Conservation (phyloP, 2,888 invertebrate genomes). For the Phalangium opilio region DNA sequence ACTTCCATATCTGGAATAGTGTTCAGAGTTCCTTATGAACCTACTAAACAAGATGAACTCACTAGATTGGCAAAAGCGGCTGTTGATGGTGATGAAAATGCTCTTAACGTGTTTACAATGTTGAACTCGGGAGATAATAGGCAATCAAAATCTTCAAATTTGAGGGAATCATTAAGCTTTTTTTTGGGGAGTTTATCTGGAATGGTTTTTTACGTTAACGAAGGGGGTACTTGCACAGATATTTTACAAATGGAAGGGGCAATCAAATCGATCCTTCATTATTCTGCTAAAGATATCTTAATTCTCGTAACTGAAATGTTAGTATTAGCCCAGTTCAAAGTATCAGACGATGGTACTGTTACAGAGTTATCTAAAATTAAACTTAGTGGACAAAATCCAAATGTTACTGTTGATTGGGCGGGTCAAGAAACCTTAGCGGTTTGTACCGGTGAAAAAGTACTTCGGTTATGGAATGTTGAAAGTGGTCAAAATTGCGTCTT, state of each 20-base stretch:
- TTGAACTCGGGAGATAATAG: constrained; percentile 40
- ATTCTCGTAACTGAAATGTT: constrained; percentile 61
- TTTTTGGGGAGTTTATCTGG: constrained; percentile 25
- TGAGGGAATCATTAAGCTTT: constrained; percentile 23
- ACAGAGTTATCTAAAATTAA: constrained; percentile 63
- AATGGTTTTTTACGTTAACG: constrained; percentile 63
- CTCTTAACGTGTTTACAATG: constrained; percentile 46
- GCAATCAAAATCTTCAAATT: constrained; percentile 19
- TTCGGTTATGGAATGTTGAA: constrained; percentile 86
- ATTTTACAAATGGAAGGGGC: constrained; percentile 60
- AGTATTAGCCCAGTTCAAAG: constrained; percentile 55
- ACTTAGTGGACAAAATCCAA: constrained; percentile 44
- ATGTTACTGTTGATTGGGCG: constrained; percentile 43
- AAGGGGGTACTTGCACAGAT: constrained; percentile 63
- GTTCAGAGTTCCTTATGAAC: constrained; percentile 33
- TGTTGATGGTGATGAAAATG: constrained; percentile 77
- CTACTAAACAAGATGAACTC: constrained; percentile 10
- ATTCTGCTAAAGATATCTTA: constrained; percentile 53
- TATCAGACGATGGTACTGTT: constrained; percentile 50
- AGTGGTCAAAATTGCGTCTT: constrained; percentile 81
- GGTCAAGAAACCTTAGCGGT: constrained; percentile 54
- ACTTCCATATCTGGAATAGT: constrained; percentile 64
- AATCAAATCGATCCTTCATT: constrained; percentile 51
- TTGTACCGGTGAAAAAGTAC: constrained; percentile 49
- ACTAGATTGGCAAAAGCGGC: constrained; percentile 53